Percentiles rank a stretch among this genome's conserved stretches.
Conservation (phyloP, 2,888 invertebrate genomes). For the Apeira syringaria region DNA sequence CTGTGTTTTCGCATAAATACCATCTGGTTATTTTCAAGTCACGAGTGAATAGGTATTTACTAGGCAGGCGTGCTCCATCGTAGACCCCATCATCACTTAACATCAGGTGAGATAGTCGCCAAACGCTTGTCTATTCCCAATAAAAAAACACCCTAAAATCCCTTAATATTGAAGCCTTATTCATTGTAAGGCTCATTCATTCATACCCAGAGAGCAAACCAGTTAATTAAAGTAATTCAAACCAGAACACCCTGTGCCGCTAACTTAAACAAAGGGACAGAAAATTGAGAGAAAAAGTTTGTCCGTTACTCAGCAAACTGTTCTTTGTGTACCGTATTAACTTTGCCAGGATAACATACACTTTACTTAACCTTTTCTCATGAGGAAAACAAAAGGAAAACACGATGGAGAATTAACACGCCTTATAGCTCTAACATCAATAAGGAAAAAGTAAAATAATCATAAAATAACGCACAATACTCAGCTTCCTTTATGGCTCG, state of each 20-base stretch:
- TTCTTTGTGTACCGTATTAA: slow-evolving; percentile 5
- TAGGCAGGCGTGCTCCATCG: too few relatives aligned
- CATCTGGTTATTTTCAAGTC: too few relatives aligned
- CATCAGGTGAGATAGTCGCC: too few relatives aligned
- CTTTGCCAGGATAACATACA: slow-evolving; percentile 1
- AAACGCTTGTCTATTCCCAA: too few relatives aligned
- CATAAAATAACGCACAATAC: slow-evolving; percentile 1
- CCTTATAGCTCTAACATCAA: background rate
- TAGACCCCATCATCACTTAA: too few relatives aligned
- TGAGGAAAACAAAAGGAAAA: slow-evolving; percentile 6
- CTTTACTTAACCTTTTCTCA: background rate
- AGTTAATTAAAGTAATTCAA: slow-evolving; percentile 16
- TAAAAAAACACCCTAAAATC: slow-evolving; percentile 1
- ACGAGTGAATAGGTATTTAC: too few relatives aligned
- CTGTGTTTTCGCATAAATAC: too few relatives aligned
- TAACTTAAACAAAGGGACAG: slow-evolving; percentile 3
- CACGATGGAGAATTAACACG: slow-evolving; percentile 2
- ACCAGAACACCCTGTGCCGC: background rate
- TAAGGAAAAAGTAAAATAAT: background rate
- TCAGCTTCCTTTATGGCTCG: background rate
- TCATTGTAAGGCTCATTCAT: background rate
- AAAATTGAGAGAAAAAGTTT: slow-evolving; percentile 3
- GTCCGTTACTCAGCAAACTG: background rate
- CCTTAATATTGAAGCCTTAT: background rate
- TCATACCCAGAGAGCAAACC: slow-evolving; percentile 3